Evolutionary conservation across 2,113 vertebrate species (phyloP), one percentile per base, ranked within the genome.

Genomic region (Protobothrops mucrosquamatus): DNA sequence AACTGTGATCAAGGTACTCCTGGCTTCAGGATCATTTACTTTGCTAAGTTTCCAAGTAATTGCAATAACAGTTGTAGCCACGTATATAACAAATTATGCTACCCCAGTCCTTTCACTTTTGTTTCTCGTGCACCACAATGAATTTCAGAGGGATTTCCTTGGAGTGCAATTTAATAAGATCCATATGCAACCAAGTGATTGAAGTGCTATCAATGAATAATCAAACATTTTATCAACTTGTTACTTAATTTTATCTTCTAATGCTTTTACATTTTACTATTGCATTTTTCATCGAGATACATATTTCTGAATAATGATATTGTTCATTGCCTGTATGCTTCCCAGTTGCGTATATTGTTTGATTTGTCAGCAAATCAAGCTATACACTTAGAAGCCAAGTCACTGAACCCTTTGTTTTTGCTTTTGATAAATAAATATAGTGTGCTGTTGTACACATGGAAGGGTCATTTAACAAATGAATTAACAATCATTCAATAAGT

Each of bases 1-100:
- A 97, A 97, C 97, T 99, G 99, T 0, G 98, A 99, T 88, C 99
- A 99, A 98, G 99, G 99, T 99, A 95, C 74, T 0, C 39, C 64
- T 56, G 1, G 0, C 55, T 86, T 92, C 3, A 0, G 48, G 6
- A 14, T 23, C 0, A 34, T 51, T 74, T 64, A 29, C 48, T 24
- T 9, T 56, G 12, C 74, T 9, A 20, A 23, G 9, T 88, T 88
- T 92, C 15, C 64, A 74, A 74, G 8, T 91, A 20, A 59, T 43
- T n/a, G 34, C 55, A 43, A 52, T 29, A 34, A 55, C 57, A 24
- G 23, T 81, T 22, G 12, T 46, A 91, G 23, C 11, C 56, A 87
- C 23, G n/a, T 24, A 5, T 48, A 10, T 39, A 39, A 39, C 15
- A 57, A 91, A 57, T 85, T 24, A 57, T 85, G 34, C 29, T 26